Conservation (phyloP, 2,888 invertebrate species). For the Agrochola lychnidis region DNA sequence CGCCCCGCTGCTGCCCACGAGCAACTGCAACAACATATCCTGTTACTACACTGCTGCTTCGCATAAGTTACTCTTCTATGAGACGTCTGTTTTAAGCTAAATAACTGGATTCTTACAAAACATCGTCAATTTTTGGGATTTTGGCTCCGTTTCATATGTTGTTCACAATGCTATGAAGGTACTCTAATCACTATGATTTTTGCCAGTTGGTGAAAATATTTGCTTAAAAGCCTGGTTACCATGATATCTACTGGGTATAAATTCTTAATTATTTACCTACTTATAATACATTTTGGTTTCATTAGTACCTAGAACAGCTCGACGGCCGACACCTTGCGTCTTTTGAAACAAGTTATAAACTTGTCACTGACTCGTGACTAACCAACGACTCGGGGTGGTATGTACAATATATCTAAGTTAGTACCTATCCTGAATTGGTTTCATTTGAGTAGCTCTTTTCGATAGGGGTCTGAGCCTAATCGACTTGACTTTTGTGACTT, state of each 20-base stretch:
- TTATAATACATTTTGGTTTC: neutral
- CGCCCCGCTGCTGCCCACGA: constrained; percentile 94
- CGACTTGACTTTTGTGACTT: too few species aligned
- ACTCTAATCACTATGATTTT: neutral
- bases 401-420: neutral
- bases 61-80: neutral
- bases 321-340: neutral
- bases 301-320: too few species aligned
- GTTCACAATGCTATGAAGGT: neutral
- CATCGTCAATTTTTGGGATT: neutral
- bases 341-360: neutral
- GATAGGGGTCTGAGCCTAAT: neutral
- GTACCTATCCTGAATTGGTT: neutral
- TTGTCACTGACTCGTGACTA: constrained; percentile 4
- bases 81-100: too few species aligned
- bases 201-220: neutral
- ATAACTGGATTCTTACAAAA: too few species aligned
- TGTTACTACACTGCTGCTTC: constrained; percentile 6
- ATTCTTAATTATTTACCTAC: neutral
- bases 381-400: neutral
- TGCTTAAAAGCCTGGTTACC: neutral
- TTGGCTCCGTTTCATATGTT: neutral
- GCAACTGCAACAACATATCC: constrained; percentile 89
- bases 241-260: neutral
- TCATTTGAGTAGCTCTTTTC: neutral